phyloP scores from a whole-genome alignment of 2,113 vertebrate species.

The Pachyramphus minor region DNA sequence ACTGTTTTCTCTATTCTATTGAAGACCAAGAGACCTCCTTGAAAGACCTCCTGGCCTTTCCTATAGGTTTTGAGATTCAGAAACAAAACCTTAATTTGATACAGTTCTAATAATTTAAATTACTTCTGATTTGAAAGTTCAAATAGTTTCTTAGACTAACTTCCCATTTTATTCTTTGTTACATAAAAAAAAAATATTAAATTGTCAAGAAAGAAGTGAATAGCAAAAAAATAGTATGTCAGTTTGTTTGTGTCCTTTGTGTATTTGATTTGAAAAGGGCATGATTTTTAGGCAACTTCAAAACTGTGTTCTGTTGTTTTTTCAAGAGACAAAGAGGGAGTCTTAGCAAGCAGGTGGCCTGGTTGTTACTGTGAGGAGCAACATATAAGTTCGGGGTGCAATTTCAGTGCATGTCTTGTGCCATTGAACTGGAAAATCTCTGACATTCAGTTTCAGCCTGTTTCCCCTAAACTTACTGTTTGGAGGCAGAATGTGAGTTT shows the following conservation, averaged over 20 bases:
- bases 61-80: background rate
- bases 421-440: background rate
- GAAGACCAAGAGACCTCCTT: background rate
- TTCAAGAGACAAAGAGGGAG: background rate
- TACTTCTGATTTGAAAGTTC: background rate
- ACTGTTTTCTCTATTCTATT: background rate
- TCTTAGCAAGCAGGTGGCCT: background rate
- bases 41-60: background rate
- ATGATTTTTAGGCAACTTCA: background rate
- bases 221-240: background rate
- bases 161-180: background rate
- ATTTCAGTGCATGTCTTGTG: background rate
- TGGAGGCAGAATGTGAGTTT: background rate
- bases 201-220: background rate
- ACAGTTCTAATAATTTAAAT: background rate
- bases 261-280: background rate
- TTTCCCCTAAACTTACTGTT: background rate
- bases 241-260: background rate
- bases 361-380: background rate
- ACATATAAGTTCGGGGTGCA: background rate
- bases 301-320: background rate
- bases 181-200: background rate
- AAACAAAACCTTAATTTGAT: background rate
- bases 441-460: background rate
- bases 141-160: background rate